Evolutionary conservation across 2,797 vertebrate genomes (phyloP).

Genomic region (Cetoscarus ocellatus): DNA sequence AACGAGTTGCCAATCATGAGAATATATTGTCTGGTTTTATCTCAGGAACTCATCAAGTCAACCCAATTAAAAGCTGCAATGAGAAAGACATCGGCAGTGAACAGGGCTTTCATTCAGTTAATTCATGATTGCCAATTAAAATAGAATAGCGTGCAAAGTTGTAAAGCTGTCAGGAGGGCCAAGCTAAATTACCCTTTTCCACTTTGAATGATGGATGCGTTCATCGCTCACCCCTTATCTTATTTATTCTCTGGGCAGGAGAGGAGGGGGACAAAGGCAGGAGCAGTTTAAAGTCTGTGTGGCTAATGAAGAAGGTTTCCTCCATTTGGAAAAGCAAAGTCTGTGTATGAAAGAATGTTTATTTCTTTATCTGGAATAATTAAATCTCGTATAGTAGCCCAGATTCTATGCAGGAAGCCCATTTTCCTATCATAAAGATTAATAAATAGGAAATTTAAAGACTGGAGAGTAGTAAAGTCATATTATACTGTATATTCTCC

Average conservation of each 20-base stretch:
- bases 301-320: conserved; percentile 66
- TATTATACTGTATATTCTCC: no score
- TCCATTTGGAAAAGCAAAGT: conserved; percentile 29
- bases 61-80: conserved; percentile 87
- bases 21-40: conserved; percentile 87
- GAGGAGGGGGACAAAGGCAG: conserved; percentile 35
- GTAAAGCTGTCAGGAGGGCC: conserved; percentile 85
- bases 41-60: conserved; percentile 85
- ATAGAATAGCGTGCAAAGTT: conserved; percentile 84
- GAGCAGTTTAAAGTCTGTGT: conserved; percentile 63
- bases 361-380: conserved; percentile 37
- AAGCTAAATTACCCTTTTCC: conserved; percentile 85
- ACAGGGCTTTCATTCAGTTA: conserved; percentile 83
- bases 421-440: conserved; percentile 26
- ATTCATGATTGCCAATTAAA: conserved; percentile 90
- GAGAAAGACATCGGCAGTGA: conserved; percentile 78
- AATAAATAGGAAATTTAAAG: conserved; percentile 26
- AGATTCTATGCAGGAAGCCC: conserved; percentile 18
- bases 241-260: conserved; percentile 79
- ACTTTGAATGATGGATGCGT: conserved; percentile 86
- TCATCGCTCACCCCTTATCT: conserved; percentile 81
- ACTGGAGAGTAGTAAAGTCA: neutral
- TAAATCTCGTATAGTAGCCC: conserved; percentile 46
- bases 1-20: conserved; percentile 86
- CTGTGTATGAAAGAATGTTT: conserved; percentile 46